A percentile compares a stretch with the other conserved stretches of the same genome.
phyloP scores from a whole-genome alignment of 92 coral and sea anemone genomes.

The Zoanthus solanderi region DNA sequence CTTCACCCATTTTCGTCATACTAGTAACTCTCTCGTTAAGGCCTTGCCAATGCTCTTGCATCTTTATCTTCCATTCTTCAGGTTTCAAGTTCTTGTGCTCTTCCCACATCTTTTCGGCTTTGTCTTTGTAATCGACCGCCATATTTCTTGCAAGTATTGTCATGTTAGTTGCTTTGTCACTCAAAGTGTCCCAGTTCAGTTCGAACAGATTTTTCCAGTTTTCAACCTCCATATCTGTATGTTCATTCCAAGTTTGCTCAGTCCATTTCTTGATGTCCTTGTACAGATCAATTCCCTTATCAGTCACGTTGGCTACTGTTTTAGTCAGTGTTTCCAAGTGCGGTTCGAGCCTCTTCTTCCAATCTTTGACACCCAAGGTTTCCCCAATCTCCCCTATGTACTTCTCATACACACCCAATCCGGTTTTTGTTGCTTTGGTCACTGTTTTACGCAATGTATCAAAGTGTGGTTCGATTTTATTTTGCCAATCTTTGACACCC shows the following conservation, averaged over 20 bases:
- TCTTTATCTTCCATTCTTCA: slow-evolving; percentile 5
- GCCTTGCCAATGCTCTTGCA: not conserved
- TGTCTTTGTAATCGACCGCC: slow-evolving; percentile 10
- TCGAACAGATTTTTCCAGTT: not conserved
- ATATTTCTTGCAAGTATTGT: not conserved
- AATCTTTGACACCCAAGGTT: not conserved
- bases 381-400: not conserved
- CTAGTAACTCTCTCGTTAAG: not conserved
- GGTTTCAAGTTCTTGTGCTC: slow-evolving; percentile 20
- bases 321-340: not conserved
- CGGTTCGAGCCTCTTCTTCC: not conserved
- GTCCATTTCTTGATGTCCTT: not conserved
- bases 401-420: too few species aligned
- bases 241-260: not conserved
- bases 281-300: not conserved
- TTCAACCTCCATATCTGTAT: not conserved
- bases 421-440: too few species aligned
- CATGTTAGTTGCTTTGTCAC: slow-evolving; percentile 1
- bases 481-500: not conserved
- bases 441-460: too few species aligned
- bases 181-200: not conserved
- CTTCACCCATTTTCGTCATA: slow-evolving; percentile 31
- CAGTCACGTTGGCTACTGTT: not conserved
- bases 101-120: slow-evolving; percentile 23
- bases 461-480: too few species aligned